Evolutionary conservation across 2,113 vertebrate genomes (phyloP).

Genomic region (Ranitomeya imitator): DNA sequence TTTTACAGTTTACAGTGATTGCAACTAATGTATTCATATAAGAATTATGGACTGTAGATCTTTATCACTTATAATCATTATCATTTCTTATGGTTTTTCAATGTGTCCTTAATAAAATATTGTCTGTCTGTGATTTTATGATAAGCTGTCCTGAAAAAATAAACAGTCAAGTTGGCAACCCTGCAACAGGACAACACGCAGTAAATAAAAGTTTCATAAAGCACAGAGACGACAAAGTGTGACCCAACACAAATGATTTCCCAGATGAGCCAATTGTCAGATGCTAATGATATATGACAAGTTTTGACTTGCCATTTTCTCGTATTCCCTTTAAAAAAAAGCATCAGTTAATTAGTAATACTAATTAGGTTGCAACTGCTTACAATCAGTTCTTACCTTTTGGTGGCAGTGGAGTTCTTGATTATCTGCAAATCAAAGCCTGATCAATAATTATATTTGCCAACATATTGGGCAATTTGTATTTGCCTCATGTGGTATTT

Average conservation of each 20-base stretch:
- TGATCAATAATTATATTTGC: background rate
- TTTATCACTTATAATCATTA: too few relatives aligned
- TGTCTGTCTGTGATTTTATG: too few relatives aligned
- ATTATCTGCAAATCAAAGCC: constrained; percentile 6
- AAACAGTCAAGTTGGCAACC: too few relatives aligned
- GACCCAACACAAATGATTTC: constrained; percentile 30
- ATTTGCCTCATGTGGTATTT: too few relatives aligned
- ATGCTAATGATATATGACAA: constrained; percentile 53
- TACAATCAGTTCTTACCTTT: constrained; percentile 46
- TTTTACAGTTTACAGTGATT: too few relatives aligned
- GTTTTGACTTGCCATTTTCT: constrained; percentile 42
- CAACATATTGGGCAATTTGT: background rate
- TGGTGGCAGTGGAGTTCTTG: constrained; percentile 6
- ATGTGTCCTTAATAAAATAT: too few relatives aligned
- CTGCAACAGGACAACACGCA: background rate
- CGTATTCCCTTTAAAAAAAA: constrained; percentile 27
- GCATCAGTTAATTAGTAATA: constrained; percentile 54
- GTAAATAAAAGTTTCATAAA: background rate
- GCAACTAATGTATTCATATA: too few relatives aligned
- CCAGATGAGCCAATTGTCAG: constrained; percentile 42
- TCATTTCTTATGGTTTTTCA: too few relatives aligned
- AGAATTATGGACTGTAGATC: too few relatives aligned
- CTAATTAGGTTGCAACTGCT: constrained; percentile 54
- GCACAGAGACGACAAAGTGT: constrained; percentile 11
- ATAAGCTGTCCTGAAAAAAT: too few relatives aligned